These are phyloP conservation scores for Antennarius striatus DNA, from an alignment of 2,113 vertebrate genomes.

Conservation along the genomic window DNA sequence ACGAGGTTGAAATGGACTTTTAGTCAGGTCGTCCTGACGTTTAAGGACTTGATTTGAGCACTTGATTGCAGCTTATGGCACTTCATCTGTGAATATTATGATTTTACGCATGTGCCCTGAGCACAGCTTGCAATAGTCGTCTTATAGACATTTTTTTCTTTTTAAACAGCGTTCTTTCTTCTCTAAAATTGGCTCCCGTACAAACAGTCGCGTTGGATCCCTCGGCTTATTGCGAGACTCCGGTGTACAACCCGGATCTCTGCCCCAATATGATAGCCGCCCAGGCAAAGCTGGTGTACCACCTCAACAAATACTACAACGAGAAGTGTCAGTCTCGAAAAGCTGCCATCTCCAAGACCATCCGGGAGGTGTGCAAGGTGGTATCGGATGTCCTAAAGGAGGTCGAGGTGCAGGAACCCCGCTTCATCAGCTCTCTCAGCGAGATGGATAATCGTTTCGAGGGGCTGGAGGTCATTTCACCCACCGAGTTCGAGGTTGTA, in stretches of 20 bases:
- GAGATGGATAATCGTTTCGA: constrained; percentile 99
- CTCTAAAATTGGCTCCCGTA: constrained; percentile 98
- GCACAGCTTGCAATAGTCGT: constrained; percentile 59
- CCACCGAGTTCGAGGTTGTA: constrained; percentile 98
- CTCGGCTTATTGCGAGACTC: constrained; percentile 99
- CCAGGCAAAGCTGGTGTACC: constrained; percentile 99
- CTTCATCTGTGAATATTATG: constrained; percentile 55
- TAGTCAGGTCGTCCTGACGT: constrained; percentile 50
- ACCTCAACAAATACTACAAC: constrained; percentile 99
- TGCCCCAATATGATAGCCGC: constrained; percentile 99
- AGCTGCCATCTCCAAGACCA: constrained; percentile 96
- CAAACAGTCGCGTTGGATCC: constrained; percentile 99
- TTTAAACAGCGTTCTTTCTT: constrained; percentile 77
- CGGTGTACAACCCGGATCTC: constrained; percentile 99
- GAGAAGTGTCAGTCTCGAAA: constrained; percentile 98
- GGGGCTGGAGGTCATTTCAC: constrained; percentile 95
- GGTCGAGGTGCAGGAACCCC: constrained; percentile 98
- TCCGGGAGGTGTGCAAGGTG: constrained; percentile 99
- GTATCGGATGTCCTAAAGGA: constrained; percentile 98
- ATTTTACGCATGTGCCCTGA: constrained; percentile 68
- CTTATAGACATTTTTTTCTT: constrained; percentile 66
- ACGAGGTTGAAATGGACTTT: constrained; percentile 77
- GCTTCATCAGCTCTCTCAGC: constrained; percentile 98
- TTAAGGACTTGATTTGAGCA: constrained; percentile 58
- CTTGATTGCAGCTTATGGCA: constrained; percentile 60